Conservation (phyloP, 2,113 vertebrate genomes). For the Peromyscus californicus region DNA sequence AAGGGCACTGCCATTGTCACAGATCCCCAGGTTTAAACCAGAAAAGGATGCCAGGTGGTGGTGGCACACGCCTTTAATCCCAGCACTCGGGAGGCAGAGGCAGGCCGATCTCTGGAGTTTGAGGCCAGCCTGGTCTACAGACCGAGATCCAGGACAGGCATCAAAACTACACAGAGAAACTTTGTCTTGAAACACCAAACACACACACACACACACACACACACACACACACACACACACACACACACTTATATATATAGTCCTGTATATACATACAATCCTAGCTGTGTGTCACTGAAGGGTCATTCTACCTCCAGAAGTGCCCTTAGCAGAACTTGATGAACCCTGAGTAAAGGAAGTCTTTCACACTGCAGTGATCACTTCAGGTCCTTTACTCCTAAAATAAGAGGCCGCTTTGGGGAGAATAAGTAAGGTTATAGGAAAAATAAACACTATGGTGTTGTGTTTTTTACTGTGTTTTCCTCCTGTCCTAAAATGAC, state of each 20-base stretch:
- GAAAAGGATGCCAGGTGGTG: not conserved
- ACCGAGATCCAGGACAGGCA: too few species aligned
- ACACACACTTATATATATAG: too few species aligned
- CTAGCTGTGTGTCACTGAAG: not conserved
- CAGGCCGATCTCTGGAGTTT: too few species aligned
- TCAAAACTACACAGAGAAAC: too few species aligned
- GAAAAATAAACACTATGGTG: not conserved
- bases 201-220: too few species aligned
- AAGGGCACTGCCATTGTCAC: constrained; percentile 52
- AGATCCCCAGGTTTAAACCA: constrained; percentile 63
- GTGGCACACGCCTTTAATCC: too few species aligned
- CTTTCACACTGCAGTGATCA: not conserved
- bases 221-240: too few species aligned
- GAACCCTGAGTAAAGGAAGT: not conserved
- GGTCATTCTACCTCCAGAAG: not conserved
- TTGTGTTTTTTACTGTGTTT: not conserved
- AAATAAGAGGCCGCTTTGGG: not conserved
- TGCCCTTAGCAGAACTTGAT: constrained; percentile 30
- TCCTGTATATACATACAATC: not conserved
- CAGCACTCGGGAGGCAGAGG: too few species aligned
- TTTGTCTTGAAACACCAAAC: too few species aligned
- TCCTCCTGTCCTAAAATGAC: not conserved
- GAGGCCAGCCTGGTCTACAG: too few species aligned
- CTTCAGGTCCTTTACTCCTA: not conserved
- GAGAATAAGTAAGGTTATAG: not conserved